A percentile compares a stretch with the other conserved stretches of the same genome.
These are phyloP conservation scores for Archocentrus centrarchus DNA, from an alignment of 2,113 vertebrate genomes.

Conservation along the genomic window DNA sequence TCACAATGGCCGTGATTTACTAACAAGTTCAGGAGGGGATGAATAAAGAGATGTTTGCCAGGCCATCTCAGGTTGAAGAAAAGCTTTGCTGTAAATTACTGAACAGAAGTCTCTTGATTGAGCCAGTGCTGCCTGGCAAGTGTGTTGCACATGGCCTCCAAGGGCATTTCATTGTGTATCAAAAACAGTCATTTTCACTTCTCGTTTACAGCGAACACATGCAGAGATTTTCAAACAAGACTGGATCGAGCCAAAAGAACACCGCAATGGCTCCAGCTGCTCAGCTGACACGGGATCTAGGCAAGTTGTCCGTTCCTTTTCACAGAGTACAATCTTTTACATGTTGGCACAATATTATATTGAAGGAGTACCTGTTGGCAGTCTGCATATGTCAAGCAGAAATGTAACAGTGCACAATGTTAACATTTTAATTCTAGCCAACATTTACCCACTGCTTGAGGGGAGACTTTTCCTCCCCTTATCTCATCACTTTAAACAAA, in stretches of 20 bases:
- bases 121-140: neutral
- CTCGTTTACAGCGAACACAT: conserved; percentile 7
- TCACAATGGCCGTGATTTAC: conserved; percentile 66
- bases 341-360: neutral
- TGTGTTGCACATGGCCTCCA: neutral
- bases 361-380: conserved; percentile 26
- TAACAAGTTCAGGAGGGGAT: conserved; percentile 45
- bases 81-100: conserved; percentile 48
- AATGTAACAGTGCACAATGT: conserved; percentile 26
- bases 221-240: conserved; percentile 6
- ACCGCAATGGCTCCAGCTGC: neutral
- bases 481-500: conserved; percentile 72
- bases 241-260: neutral
- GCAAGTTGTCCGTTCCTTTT: neutral
- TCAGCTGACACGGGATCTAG: neutral
- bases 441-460: conserved; percentile 35
- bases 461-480: conserved; percentile 35
- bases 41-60: conserved; percentile 20
- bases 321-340: neutral
- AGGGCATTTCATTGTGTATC: conserved; percentile 12
- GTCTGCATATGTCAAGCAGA: conserved; percentile 4
- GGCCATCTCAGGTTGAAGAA: conserved; percentile 37
- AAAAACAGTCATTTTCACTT: conserved; percentile 8
- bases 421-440: conserved; percentile 34
- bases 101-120: neutral